Evolutionary conservation across 2,113 vertebrate species (phyloP), one percentile per base, ranked within the genome.

Genomic region (Semnornis frantzii): DNA sequence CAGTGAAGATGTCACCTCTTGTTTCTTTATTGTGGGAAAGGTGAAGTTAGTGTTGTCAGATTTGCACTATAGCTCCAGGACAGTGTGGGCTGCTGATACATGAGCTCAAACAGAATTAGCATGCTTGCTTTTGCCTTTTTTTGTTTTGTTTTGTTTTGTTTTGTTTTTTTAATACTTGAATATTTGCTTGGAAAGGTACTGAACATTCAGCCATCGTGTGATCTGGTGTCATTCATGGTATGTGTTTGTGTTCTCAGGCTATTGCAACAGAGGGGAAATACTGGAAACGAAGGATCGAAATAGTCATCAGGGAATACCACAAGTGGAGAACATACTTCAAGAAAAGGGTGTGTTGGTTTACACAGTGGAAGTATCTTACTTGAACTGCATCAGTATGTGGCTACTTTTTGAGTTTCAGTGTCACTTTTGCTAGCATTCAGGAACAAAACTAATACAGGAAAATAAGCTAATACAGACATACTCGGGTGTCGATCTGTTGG

Each of bases 321-420:
- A 99, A 99, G 96, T 99, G 99, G 99, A 98, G 99, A 93, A 98
- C 99, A 5, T 99, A 99, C 97, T 99, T 99, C 97, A 99, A 99
- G 96, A 99, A 99, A 97, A 98, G 99, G 98, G 99, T 99, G 98
- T 54, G 88, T 57, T 89, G 54, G 9, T 54, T 88, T 92, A 27
- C 16, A 12, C 6, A 30, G 44, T 68, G 19, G 42, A 78, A 88
- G 12, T 64, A 39, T 34, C 65, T 93, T 87, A 23, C 30, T 76
- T 85, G 81, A 87, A 63, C 52, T 85, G 39, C 25, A 66, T 77
- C 23, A 46, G 15, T 16, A 8, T 48, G 21, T 52, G 79, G 30
- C 44, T 72, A 71, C 84, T 82, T 82, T 86, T 65, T 65, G 46
- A 93, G 39, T 50, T 90, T 33, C 17, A 46, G 31, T 69, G 31